Evolutionary conservation across 2,797 vertebrate species (phyloP).

Genomic region (Liasis olivaceus): DNA sequence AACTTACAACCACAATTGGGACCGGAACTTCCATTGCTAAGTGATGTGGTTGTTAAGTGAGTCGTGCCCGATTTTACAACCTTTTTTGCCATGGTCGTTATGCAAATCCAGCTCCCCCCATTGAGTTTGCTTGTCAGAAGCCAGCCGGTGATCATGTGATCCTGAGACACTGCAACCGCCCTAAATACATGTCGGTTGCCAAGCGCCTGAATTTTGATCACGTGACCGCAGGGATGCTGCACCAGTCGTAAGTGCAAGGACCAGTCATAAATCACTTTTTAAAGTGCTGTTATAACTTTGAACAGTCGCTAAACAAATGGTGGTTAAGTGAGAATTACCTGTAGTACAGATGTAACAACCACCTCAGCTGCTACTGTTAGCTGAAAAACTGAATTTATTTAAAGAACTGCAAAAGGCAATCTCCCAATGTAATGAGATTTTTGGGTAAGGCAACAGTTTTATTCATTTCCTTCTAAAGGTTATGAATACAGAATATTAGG

Average conservation of each 20-base stretch:
- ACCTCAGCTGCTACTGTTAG: neutral
- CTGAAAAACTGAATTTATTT: neutral
- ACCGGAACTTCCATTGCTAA: neutral
- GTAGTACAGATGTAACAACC: neutral
- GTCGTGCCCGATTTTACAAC: neutral
- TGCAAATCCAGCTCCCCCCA: neutral
- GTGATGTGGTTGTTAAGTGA: neutral
- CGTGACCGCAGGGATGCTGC: neutral
- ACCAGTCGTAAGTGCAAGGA: neutral
- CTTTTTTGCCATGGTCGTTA: neutral
- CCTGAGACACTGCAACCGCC: neutral
- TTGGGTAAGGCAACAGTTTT: slow-evolving; percentile 54
- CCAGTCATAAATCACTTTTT: neutral
- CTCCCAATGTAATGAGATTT: neutral
- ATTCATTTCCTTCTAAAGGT: slow-evolving; percentile 41
- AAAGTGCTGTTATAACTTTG: neutral
- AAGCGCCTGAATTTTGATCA: neutral
- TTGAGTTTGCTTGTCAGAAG: neutral
- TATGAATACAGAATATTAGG: slow-evolving; percentile 16
- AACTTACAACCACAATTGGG: neutral
- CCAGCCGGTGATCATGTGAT: neutral
- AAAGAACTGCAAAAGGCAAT: neutral
- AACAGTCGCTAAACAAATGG: neutral
- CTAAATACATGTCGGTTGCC: neutral
- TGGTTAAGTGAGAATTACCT: neutral